phyloP scores from a whole-genome alignment of 2,113 vertebrate species.

The Agapornis roseicollis region DNA sequence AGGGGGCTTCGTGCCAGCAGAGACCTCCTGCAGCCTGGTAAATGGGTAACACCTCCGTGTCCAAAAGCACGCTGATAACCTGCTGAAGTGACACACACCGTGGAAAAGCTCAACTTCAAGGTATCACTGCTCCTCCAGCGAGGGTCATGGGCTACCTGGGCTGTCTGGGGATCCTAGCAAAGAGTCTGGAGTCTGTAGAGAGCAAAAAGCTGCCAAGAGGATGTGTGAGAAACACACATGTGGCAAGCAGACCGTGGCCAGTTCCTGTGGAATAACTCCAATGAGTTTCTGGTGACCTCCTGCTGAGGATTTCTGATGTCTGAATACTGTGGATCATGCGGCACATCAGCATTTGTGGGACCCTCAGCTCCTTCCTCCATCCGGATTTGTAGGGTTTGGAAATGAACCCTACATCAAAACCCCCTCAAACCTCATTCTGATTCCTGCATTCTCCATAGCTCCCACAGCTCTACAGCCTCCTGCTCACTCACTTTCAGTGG shows the following conservation, averaged over 20 bases:
- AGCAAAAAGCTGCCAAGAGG: neutral
- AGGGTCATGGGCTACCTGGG: neutral
- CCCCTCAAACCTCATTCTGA: neutral
- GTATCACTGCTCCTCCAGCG: neutral
- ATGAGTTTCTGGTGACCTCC: neutral
- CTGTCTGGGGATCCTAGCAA: neutral
- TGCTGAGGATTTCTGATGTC: neutral
- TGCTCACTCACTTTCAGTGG: neutral
- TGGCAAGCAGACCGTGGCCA: neutral
- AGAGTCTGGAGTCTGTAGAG: neutral
- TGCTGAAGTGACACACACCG: neutral
- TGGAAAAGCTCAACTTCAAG: neutral
- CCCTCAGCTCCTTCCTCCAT: neutral
- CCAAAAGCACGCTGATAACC: neutral
- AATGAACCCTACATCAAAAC: neutral
- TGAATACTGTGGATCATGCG: neutral
- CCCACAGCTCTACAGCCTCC: neutral
- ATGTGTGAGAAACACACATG: neutral
- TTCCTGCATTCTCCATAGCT: neutral
- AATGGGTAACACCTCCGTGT: neutral
- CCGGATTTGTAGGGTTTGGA: neutral
- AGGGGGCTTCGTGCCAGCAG: neutral
- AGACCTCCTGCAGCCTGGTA: neutral
- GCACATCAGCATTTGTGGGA: neutral
- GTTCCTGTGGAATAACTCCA: neutral